A percentile compares a stretch with the other conserved stretches of the same genome.
Conservation (phyloP, 2,113 vertebrate genomes). For the Macrotis lagotis region DNA sequence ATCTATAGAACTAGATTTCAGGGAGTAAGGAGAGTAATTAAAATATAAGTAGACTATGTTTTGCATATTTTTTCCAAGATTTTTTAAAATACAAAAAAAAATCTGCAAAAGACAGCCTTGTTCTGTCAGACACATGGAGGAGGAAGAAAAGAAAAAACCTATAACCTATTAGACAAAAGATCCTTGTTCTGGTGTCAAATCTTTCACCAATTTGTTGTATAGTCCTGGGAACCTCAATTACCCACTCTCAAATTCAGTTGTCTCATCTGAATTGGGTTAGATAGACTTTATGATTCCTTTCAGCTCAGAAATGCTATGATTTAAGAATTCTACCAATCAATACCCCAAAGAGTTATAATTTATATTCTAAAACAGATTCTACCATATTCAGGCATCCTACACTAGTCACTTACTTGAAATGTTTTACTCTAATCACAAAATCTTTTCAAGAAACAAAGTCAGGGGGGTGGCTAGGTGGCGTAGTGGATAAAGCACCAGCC, state of each 20-base stretch:
- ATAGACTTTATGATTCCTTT: background rate
- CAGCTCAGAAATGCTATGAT: background rate
- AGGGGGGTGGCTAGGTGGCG: no score
- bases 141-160: background rate
- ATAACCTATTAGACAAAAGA: background rate
- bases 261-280: background rate
- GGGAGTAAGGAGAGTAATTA: background rate
- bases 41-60: background rate
- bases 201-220: background rate
- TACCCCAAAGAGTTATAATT: background rate
- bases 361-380: background rate
- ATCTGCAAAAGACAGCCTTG: background rate
- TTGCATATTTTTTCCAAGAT: background rate
- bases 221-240: background rate
- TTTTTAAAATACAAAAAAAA: no score
- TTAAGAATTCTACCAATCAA: background rate
- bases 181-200: background rate
- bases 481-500: no score
- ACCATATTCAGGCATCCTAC: background rate
- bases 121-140: background rate
- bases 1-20: background rate
- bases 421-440: no score
- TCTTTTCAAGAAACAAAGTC: slow-evolving; percentile 17
- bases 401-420: background rate
- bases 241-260: background rate